Conservation (phyloP, 2,888 invertebrate species). For the Idaea aversata region DNA sequence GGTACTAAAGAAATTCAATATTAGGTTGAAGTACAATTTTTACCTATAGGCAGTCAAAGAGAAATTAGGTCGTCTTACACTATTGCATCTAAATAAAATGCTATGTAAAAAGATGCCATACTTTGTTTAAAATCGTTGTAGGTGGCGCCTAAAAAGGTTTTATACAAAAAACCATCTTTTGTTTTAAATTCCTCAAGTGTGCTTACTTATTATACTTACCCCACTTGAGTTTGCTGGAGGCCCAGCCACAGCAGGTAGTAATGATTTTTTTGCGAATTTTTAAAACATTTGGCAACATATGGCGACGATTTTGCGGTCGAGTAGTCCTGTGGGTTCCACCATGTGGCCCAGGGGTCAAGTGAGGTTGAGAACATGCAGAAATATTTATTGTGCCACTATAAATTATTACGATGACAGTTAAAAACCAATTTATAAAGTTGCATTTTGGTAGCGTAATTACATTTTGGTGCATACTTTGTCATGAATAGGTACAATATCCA, state of each 20-base stretch:
- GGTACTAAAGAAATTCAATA: not conserved
- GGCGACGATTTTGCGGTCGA: constrained; percentile 51
- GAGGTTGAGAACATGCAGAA: constrained; percentile 21
- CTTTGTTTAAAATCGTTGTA: too few species aligned
- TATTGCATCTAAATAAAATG: too few species aligned
- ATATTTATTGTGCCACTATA: constrained; percentile 21
- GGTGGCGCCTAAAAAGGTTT: not conserved
- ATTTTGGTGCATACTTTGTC: not conserved
- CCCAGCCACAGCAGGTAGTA: constrained; percentile 39
- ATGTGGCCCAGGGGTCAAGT: constrained; percentile 35
- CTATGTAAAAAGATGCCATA: too few species aligned
- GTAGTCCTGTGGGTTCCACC: constrained; percentile 44
- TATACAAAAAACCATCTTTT: constrained; percentile 8
- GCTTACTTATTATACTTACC: constrained; percentile 11
- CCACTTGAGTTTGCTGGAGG: constrained; percentile 34
- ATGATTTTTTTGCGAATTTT: constrained; percentile 35
- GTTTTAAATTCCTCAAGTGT: constrained; percentile 21
- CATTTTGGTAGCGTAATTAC: constrained; percentile 4
- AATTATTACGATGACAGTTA: constrained; percentile 27
- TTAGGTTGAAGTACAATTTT: not conserved
- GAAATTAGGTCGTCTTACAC: too few species aligned
- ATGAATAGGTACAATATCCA: not conserved
- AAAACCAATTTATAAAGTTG: constrained; percentile 21
- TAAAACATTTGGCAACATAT: constrained; percentile 40
- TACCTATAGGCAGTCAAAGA: too few species aligned